Evolutionary conservation across 2,888 invertebrate species (phyloP).

Genomic region (Trileptium ribeirensis): DNA sequence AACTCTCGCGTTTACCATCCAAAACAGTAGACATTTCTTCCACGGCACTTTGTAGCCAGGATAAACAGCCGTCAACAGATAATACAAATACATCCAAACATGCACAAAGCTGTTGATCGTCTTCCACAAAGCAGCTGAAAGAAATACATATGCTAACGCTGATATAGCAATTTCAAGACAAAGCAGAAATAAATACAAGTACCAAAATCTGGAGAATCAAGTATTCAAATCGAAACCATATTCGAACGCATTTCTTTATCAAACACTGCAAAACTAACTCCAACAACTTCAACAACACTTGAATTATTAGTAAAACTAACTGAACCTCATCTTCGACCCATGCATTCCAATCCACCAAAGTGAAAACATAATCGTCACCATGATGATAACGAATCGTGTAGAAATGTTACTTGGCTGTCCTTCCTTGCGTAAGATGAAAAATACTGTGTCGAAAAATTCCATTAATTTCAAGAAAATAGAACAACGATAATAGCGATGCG

Average conservation of each 20-base stretch:
- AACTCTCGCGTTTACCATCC: no score
- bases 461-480: slow-evolving; percentile 85
- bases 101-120: slow-evolving; percentile 86
- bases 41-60: slow-evolving; percentile 80
- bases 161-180: no score
- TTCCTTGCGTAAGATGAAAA: slow-evolving; percentile 86
- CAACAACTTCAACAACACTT: no score
- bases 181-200: no score
- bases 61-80: slow-evolving; percentile 77
- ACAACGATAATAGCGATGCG: slow-evolving; percentile 86
- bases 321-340: slow-evolving; percentile 87
- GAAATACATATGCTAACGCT: no score
- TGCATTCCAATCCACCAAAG: slow-evolving; percentile 93
- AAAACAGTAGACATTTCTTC: no score
- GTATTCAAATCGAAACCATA: no score
- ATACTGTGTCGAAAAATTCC: slow-evolving; percentile 84
- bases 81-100: slow-evolving; percentile 88
- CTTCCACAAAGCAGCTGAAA: slow-evolving; percentile 72
- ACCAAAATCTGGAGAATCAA: no score
- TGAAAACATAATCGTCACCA: slow-evolving; percentile 83
- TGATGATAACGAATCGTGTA: slow-evolving; percentile 93
- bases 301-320: no score
- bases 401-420: slow-evolving; percentile 81
- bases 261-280: no score
- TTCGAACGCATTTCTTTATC: no score